Base-by-base conservation (phyloP, 2,113 vertebrate genomes). In the Gobio gobio region DNA sequence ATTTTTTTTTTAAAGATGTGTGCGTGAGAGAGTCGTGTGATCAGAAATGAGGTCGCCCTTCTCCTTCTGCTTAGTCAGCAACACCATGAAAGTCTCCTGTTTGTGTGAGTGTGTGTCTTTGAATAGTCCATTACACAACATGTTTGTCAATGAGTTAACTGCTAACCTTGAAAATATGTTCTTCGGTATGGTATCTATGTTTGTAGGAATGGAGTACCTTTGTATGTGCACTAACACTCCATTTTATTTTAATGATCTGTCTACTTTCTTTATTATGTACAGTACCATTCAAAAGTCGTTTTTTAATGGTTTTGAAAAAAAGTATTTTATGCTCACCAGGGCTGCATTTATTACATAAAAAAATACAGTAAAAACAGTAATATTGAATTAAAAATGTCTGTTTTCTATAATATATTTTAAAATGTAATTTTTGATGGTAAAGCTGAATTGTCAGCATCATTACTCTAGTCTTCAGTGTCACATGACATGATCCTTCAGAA, bases 51-150 rank as follows among this genome's bases (percentile, higher is more conserved):
- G 29, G 81, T 70, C 16, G 16, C 7, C 8, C 47, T 10, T 43
- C 51, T 73, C 56, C 59, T 20, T 45, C n/a, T 81, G 85, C 85
- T 78, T 85, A 87, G 83, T 51, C 82, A 47, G 56, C 36, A 20
- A 18, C 40, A n/a, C 26, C 16, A n/a, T 20, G 18, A 47, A 68
- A 54, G 76, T 81, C 56, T 36, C n/a, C 22, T 54, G 45, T 66
- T 2, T 24, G 29, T 74, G 78, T 85, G 26, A 58, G 47, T 13
- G 40, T 83, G 40, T 76, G 49, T 59, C 5, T 10, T 13, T 63
- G 59, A 74, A 24, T 14, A 49, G 40, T 73, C 70, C 51, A 5
- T 56, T 18, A 43, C 36, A 5, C 36, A 20, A 43, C 36, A 43
- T 70, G 33, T 22, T 70, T 70, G 4, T 43, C 20, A 43, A 6